These are phyloP conservation scores for Heliothis peltigera DNA, from an alignment of 2,888 invertebrate species.

Conservation along the genomic window DNA sequence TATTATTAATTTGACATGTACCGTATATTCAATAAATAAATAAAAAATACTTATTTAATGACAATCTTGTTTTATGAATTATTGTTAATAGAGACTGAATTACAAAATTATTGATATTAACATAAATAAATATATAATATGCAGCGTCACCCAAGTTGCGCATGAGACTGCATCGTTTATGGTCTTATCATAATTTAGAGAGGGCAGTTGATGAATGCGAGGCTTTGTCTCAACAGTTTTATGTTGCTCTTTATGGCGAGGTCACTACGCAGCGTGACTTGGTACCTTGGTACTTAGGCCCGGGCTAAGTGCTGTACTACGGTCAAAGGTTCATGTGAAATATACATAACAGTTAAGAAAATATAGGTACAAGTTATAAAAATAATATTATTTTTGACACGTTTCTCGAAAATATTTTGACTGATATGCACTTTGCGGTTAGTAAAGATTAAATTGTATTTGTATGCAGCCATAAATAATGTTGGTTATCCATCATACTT, in stretches of 20 bases:
- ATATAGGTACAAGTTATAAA: constrained; percentile 19
- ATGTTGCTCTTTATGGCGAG: constrained; percentile 60
- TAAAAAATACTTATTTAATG: neutral
- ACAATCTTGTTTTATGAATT: constrained; percentile 2
- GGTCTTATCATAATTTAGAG: constrained; percentile 74
- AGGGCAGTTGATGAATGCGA: constrained; percentile 75
- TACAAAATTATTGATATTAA: constrained; percentile 47
- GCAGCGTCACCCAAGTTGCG: constrained; percentile 54
- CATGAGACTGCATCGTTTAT: constrained; percentile 73
- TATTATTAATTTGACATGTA: too few relatives aligned
- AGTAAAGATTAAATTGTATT: neutral
- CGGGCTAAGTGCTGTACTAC: constrained; percentile 40
- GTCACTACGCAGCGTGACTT: constrained; percentile 67
- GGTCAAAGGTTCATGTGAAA: constrained; percentile 52
- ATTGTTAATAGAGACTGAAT: constrained; percentile 6
- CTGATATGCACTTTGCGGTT: neutral
- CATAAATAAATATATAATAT: constrained; percentile 49
- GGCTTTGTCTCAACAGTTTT: constrained; percentile 80
- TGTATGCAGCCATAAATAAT: neutral
- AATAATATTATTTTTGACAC: constrained; percentile 23
- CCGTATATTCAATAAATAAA: too few relatives aligned
- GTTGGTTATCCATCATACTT: neutral
- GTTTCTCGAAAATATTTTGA: constrained; percentile 19
- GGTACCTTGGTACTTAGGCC: constrained; percentile 50
- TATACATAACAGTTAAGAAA: constrained; percentile 48